Evolutionary conservation across 2,797 vertebrate species (phyloP).

Genomic region (Chloroceryle inda): DNA sequence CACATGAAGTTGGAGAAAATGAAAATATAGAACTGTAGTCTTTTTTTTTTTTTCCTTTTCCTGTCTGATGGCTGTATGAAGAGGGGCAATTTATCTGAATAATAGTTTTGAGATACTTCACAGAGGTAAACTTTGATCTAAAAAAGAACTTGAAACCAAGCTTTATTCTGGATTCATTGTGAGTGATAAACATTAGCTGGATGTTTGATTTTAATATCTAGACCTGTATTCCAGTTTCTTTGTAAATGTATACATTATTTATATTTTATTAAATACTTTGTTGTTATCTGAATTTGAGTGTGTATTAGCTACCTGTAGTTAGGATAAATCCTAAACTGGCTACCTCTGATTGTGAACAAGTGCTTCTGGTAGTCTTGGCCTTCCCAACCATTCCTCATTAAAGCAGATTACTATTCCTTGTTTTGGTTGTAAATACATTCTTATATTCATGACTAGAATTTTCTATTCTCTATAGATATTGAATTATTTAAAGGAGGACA

Average conservation of each 20-base stretch:
- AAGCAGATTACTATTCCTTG: not conserved
- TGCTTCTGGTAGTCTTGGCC: not conserved
- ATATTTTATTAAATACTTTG: not conserved
- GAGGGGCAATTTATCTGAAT: not conserved
- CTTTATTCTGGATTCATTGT: not conserved
- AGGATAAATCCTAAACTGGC: not conserved
- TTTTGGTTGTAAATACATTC: not conserved
- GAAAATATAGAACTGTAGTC: not conserved
- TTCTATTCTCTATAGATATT: not conserved
- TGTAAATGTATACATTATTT: not conserved
- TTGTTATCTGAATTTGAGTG: not conserved
- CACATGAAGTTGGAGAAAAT: not conserved
- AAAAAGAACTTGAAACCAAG: not conserved
- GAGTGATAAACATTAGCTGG: not conserved
- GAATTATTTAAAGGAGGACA: not conserved
- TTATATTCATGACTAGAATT: not conserved
- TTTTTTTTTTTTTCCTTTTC: no score
- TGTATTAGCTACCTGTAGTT: not conserved
- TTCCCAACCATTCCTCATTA: not conserved
- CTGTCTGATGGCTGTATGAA: not conserved
- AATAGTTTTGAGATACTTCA: not conserved
- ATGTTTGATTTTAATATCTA: not conserved
- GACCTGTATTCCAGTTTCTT: not conserved
- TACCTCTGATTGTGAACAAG: not conserved
- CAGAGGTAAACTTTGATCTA: not conserved